phyloP scores from a whole-genome alignment of 2,888 invertebrate genomes.

The Caenorhabditis panamensis region DNA sequence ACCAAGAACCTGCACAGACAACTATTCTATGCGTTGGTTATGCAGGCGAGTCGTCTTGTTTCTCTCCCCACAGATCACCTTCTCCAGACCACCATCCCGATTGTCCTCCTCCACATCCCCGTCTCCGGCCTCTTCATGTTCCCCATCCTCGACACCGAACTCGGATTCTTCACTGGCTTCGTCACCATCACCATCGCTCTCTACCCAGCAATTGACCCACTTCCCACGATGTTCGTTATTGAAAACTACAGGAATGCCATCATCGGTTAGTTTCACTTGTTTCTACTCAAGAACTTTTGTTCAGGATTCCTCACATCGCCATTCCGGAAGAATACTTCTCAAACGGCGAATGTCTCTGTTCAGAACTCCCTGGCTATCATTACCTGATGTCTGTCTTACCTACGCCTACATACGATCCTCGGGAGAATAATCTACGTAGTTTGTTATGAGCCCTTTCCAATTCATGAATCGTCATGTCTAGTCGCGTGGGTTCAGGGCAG shows the following conservation, averaged over 20 bases:
- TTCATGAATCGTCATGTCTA: background rate
- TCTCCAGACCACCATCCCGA: constrained; percentile 36
- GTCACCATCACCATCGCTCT: constrained; percentile 50
- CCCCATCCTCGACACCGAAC: constrained; percentile 29
- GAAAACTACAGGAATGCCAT: constrained; percentile 42
- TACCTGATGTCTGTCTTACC: background rate
- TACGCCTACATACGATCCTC: background rate
- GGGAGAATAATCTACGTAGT: background rate
- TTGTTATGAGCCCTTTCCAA: background rate
- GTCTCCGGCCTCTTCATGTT: constrained; percentile 40
- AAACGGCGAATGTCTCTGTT: background rate
- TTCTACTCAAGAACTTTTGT: background rate
- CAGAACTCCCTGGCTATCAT: background rate
- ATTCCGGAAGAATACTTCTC: background rate
- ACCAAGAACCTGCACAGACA: constrained; percentile 45
- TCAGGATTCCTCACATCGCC: constrained; percentile 12
- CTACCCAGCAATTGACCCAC: constrained; percentile 31
- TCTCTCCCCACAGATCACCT: background rate
- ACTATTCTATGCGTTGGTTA: constrained; percentile 34
- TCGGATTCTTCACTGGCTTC: constrained; percentile 45
- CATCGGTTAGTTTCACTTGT: background rate
- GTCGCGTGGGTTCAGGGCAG: background rate
- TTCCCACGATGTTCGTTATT: constrained; percentile 38
- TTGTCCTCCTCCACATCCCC: constrained; percentile 45
- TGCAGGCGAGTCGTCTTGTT: constrained; percentile 15